Conservation (phyloP, 1,140 invertebrate genomes). For the Melipona quadrifasciata region DNA sequence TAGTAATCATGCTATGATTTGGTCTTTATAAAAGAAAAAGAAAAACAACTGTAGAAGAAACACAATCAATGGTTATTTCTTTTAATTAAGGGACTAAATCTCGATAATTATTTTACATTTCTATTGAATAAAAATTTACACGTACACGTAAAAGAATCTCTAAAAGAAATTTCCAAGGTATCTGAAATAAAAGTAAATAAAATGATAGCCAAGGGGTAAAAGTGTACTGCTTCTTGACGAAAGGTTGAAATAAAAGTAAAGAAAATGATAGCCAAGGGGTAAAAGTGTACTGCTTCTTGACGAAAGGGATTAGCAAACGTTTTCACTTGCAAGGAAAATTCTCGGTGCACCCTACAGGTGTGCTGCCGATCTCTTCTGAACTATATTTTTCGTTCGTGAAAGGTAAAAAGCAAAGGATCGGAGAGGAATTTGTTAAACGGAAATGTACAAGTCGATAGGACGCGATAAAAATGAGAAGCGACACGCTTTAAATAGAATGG, state of each 20-base stretch:
- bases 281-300: not conserved
- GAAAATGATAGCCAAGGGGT: not conserved
- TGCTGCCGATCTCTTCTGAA: too few species aligned
- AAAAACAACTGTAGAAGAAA: too few species aligned
- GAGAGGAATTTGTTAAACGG: not conserved
- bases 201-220: not conserved
- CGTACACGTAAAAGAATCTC: not conserved
- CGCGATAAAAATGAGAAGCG: constrained; percentile 32
- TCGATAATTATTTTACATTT: too few species aligned
- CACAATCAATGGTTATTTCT: too few species aligned
- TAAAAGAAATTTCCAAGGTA: not conserved
- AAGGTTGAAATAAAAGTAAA: not conserved
- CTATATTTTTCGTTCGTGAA: not conserved
- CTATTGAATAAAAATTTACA: too few species aligned
- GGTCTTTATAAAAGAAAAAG: too few species aligned
- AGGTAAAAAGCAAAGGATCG: not conserved
- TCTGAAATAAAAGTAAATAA: not conserved
- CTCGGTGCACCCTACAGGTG: too few species aligned
- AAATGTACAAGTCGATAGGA: not conserved
- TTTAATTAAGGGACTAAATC: too few species aligned
- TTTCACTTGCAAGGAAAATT: not conserved
- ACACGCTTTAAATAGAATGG: constrained; percentile 54
- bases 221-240: not conserved
- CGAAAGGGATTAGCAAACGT: not conserved
- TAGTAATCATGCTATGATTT: too few species aligned